These are phyloP conservation scores for Antennarius striatus DNA, from an alignment of 2,113 vertebrate genomes.

Conservation along the genomic window DNA sequence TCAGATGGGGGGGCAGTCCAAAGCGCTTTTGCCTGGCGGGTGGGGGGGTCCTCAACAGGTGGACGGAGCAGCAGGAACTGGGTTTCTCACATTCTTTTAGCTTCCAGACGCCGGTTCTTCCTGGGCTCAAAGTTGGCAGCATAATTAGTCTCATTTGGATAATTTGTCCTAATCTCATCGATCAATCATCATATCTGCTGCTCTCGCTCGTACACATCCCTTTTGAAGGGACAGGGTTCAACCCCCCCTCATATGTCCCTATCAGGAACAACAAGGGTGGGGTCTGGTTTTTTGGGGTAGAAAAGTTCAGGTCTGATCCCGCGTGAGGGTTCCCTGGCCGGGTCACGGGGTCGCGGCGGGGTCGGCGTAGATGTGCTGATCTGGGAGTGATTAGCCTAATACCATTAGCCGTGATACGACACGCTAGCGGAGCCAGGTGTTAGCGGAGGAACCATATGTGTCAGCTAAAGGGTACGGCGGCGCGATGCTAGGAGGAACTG, in stretches of 20 bases:
- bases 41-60: slow-evolving; percentile 49
- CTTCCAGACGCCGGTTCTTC: neutral
- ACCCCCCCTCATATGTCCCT: slow-evolving; percentile 5
- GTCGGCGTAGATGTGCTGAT: slow-evolving; percentile 66
- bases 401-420: slow-evolving; percentile 64
- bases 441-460: slow-evolving; percentile 22
- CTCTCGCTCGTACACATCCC: neutral
- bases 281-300: slow-evolving; percentile 36
- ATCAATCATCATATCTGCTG: slow-evolving; percentile 3
- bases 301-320: slow-evolving; percentile 59
- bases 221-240: slow-evolving; percentile 23
- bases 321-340: slow-evolving; percentile 36
- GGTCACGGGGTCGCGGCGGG: slow-evolving; percentile 54
- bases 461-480: slow-evolving; percentile 6
- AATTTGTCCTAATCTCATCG: neutral
- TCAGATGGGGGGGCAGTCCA: slow-evolving; percentile 28
- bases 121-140: neutral
- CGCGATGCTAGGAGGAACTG: slow-evolving; percentile 6
- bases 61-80: neutral
- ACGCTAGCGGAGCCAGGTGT: slow-evolving; percentile 68
- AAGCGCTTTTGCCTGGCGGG: slow-evolving; percentile 46
- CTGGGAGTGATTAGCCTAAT: slow-evolving; percentile 69
- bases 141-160: slow-evolving; percentile 2
- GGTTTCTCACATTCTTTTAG: slow-evolving; percentile 1
- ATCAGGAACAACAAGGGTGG: slow-evolving; percentile 25